Evolutionary conservation across 1,140 invertebrate genomes (phyloP), one percentile per base, ranked within the genome.

Genomic region (Diabrotica virgifera): DNA sequence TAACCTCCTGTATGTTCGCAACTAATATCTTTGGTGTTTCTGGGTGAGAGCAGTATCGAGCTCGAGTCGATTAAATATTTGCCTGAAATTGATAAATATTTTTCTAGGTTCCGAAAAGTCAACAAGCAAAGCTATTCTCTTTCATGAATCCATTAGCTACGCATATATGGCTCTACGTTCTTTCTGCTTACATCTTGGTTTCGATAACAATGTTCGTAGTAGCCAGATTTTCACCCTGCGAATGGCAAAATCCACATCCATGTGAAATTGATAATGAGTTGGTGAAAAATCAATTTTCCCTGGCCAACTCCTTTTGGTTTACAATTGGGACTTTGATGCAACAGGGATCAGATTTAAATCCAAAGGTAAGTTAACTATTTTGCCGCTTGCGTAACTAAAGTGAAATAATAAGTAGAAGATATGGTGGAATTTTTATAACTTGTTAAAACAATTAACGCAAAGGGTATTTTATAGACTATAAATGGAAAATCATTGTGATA

Each of bases 131-230:
- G 12, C 80, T 95, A 2, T 95, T 95, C 77, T 93, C 92, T 5
- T 96, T 96, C 78, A 87, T 96, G 81, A 89, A 92, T 71, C 94
- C 94, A 0, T 82, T 95, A 64, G 92, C 92, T 2, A 85, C 89
- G 57, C 90, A 93, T 74, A 93, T 95, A 63, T 92, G 91, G 91
- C 78, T 92, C 24, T 92, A 90, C 77, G 87, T 91, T 56, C 77
- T 93, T 7, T 87, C 88, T 0, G 90, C 90, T 38, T 93, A 92
- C 77, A 80, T 90, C 9, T 81, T 91, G 14, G 91, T 92, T 14
- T 91, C 89, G 3, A 83, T 92, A 64, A 91, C 90, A 12, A 91
- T 94, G 84, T 94, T 92, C 79, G 83, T 93, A 13, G 87, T 95
- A 13, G 91, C 92, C 5, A 80, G 87, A 63, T 91, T 93, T 77